phyloP scores from a whole-genome alignment of 2,888 invertebrate genomes.

The Eilema depressum region DNA sequence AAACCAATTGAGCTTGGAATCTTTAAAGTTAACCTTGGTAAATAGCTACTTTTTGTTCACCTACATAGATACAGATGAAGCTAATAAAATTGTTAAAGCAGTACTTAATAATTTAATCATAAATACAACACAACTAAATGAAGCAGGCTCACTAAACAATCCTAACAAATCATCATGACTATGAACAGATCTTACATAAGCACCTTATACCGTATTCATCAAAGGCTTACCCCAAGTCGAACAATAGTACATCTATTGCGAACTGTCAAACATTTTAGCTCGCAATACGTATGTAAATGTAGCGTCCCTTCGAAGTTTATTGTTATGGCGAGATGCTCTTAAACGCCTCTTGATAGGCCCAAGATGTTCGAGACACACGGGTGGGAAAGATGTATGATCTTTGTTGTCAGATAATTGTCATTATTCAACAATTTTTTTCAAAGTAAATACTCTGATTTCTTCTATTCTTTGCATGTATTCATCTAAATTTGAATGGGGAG shows the following conservation, averaged over 20 bases:
- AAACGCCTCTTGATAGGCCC: conserved; percentile 70
- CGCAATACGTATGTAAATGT: conserved; percentile 81
- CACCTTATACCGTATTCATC: conserved; percentile 56
- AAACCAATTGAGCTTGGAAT: not conserved
- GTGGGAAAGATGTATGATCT: not conserved
- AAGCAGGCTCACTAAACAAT: conserved; percentile 35
- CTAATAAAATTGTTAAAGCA: not conserved
- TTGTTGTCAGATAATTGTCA: no score
- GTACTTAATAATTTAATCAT: not conserved
- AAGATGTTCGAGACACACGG: conserved; percentile 69
- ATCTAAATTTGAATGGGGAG: no score
- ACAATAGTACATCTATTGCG: conserved; percentile 61
- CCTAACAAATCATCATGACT: conserved; percentile 48
- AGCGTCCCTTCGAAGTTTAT: conserved; percentile 74
- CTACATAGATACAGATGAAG: no score
- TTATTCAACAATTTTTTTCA: no score
- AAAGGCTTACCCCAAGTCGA: conserved; percentile 61
- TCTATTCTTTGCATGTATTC: not conserved
- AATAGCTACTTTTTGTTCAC: no score
- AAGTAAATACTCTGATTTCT: not conserved
- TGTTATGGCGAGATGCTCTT: conserved; percentile 81
- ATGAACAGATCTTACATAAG: conserved; percentile 46
- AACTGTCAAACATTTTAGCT: conserved; percentile 82
- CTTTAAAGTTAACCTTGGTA: no score
- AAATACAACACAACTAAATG: conserved; percentile 17